Evolutionary conservation across 2,113 vertebrate genomes (phyloP), one percentile per base, ranked within the genome.

Genomic region (Phylloscopus whistleri): DNA sequence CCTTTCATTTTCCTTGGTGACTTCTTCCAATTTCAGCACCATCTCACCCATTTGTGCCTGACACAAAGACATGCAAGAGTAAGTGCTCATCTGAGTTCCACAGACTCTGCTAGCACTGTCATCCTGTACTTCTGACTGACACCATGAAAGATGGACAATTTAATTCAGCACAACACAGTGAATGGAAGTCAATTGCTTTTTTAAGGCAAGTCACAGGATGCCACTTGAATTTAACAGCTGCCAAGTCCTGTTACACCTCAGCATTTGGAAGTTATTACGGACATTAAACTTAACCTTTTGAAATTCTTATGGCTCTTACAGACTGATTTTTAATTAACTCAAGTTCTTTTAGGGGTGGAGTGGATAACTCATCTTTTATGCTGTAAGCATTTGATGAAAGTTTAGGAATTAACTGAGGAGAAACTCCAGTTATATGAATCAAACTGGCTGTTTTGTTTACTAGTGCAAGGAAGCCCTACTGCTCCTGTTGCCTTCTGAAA

Each of bases 1-100:
- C 99, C 99, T 98, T 98, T 99, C 98, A 76, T 99, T 99, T 98
- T 99, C 99, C 67, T 97, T 97, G 89, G 98, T 97, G 78, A 99
- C 98, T 88, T 93, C 97, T 96, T 99, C 98, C 97, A 99, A 69
- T 78, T 99, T 98, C 74, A 97, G 80, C 95, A 96, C 99, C 96
- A 99, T 97, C 48, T 98, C 98, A 8, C 90, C 87, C 98, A 99
- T 98, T 94, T 98, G 97, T 74, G 63, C 96, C 99, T 99, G 97
- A 96, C 63, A 88, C 69, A 94, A 96, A 81, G 88, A 90, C 93
- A 85, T 31, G 43, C 13, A 66, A 56, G 7, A 77, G 4, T n/a
- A 46, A 75, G 30, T 30, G 92, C 16, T 86, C 17, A 55, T 76
- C 86, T 52, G 30, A 93, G 30, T 75, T 4, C 55, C 51, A 87